Base-by-base conservation (phyloP, 2,113 vertebrate genomes). In the Procavia capensis region DNA sequence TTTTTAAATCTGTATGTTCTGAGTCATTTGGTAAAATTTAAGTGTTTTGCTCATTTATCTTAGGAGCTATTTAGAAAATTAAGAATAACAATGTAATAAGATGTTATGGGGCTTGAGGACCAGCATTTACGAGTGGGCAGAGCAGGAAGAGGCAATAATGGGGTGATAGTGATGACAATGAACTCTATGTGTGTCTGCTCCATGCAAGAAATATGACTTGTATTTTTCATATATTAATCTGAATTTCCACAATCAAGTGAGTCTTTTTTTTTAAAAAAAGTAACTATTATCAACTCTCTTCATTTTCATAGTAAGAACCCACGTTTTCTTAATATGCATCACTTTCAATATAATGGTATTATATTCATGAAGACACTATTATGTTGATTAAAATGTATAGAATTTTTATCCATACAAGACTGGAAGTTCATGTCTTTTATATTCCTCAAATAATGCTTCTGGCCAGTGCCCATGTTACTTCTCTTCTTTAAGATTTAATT, bases 11-110 rank as follows among this genome's bases (percentile, higher is more conserved):
- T 87, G 13, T 66, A 34, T 45, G 39, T 68, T 27, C 75, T 91
- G 47, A 78, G 24, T 91, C 22, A 85, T 45, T 24, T 88, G 66
- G 59, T 85, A 4, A 78, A 76, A 85, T 74, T 85, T 47, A 66
- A 82, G 36, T 66, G 41, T 59, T 79, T 74, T 72, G 3, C 39
- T 82, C 47, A 85, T 79, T 90, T 82, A 85, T 89, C 74, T 36
- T 43, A 61, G 43, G 61, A 43, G 39, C n/a, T 39, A n/a, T 25
- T 39, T 70, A 36, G 43, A 76, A 93, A 70, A 88, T 63, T 43
- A 70, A 72, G 63, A 85, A 19, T 25, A 84, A 41, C 3, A 31
- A 91, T 29, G 22, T 41, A 64, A 16, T 43, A 9, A 54, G 17
- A 82, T 10, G 50, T 31, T n/a, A 17, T 34, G 45, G 20, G 39